Evolutionary conservation across 2,797 vertebrate species (phyloP), one percentile per base, ranked within the genome.

Genomic region (Propithecus deckenii): DNA sequence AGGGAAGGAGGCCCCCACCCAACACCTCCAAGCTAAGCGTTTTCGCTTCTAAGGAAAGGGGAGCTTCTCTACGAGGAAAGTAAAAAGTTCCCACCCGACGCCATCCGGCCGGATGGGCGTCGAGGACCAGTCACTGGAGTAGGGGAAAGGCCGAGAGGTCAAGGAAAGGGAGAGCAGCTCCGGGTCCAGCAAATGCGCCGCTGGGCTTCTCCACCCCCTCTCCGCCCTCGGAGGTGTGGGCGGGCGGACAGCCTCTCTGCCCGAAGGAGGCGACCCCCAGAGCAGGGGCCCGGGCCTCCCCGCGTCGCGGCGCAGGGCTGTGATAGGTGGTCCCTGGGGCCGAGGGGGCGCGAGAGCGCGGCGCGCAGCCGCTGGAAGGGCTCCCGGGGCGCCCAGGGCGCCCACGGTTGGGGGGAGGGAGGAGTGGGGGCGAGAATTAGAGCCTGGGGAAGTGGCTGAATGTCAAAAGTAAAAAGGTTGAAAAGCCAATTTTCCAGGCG

Each of bases 381-480:
- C 63, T n/a, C n/a, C 30, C 63, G 10, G 35, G 25, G 67, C 84
- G 52, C 93, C 1, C 52, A 0, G 76, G 74, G 41, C 59, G 75
- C 80, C 89, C 76, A 8, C 2, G 59, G 81, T 63, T 81, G 91
- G 78, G 93, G 63, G 85, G 22, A 43, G 23, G 55, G 41, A n/a
- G 12, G 48, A 41, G 57, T 2, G 43, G 72, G 80, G 86, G 22
- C 28, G n/a, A 85, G 87, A 83, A 61, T 50, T 15, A 46, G 84
- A 94, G 86, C 38, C 86, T 1, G 87, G 97, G 89, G 96, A 98
- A 97, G 98, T 97, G 96, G 93, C 98, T 97, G 98, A 97, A 98
- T 98, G 98, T 97, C 98, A 98, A 57, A 96, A 95, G 97, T 96
- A 98, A 98, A 97, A 98, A 98, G 98, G 98, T 98, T 98, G 98